Evolutionary conservation across 2,797 vertebrate genomes (phyloP).

Genomic region (Clarias platycephalus): DNA sequence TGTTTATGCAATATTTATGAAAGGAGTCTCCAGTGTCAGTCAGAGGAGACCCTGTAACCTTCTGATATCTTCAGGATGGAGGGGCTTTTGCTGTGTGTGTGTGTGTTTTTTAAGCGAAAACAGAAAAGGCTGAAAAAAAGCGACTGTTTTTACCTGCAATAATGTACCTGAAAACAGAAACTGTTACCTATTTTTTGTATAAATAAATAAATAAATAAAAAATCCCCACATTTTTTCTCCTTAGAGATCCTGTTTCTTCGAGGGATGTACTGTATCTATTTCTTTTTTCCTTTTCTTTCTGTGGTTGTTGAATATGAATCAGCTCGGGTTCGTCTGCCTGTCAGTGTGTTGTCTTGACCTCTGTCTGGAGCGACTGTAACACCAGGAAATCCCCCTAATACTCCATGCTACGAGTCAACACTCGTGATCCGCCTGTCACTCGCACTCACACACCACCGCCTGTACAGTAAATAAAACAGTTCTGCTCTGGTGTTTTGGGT

Average conservation of each 20-base stretch:
- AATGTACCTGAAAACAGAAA: not conserved
- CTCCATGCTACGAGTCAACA: not conserved
- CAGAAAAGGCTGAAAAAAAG: no score
- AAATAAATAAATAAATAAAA: not conserved
- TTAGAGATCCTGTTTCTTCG: not conserved
- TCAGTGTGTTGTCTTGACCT: not conserved
- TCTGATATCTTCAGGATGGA: not conserved
- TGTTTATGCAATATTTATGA: not conserved
- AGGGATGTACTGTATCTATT: no score
- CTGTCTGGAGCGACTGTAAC: not conserved
- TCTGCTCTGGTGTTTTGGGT: not conserved
- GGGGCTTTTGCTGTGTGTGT: not conserved
- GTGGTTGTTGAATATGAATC: not conserved
- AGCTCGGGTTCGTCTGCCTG: not conserved
- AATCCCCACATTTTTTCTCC: not conserved
- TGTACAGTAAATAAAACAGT: not conserved
- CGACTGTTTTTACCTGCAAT: not conserved
- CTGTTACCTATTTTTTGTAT: not conserved
- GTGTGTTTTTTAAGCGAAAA: not conserved
- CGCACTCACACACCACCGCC: not conserved
- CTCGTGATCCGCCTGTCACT: not conserved
- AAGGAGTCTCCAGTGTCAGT: constrained; percentile 1
- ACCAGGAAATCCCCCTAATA: constrained; percentile 14
- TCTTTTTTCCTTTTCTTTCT: not conserved
- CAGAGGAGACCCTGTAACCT: not conserved